Evolutionary conservation across 2,113 vertebrate species (phyloP).

Genomic region (Alligator mississippiensis): DNA sequence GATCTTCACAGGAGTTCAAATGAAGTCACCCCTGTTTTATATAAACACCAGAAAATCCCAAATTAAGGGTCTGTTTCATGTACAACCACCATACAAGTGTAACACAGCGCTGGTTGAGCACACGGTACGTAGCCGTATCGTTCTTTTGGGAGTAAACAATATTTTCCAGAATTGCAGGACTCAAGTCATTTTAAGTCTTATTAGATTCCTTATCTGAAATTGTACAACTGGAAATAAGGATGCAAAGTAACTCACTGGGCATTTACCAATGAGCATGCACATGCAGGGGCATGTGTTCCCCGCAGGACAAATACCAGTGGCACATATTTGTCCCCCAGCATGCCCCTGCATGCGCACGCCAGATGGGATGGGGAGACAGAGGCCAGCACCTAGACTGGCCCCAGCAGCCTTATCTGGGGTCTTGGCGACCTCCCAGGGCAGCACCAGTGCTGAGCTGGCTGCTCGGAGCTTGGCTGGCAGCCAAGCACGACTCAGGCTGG

Average conservation of each 20-base stretch:
- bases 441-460: too few species aligned
- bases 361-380: too few species aligned
- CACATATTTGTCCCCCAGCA: too few species aligned
- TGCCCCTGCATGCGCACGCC: too few species aligned
- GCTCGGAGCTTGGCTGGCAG: too few species aligned
- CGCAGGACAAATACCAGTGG: too few species aligned
- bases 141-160: neutral
- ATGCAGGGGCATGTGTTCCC: too few species aligned
- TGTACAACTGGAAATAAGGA: neutral
- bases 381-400: too few species aligned
- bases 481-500: too few species aligned
- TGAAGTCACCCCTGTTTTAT: neutral
- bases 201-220: neutral
- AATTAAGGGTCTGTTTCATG: neutral
- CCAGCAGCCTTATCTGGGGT: too few species aligned
- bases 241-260: neutral
- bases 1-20: neutral
- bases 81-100: neutral
- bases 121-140: neutral
- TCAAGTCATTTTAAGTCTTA: neutral
- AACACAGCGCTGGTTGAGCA: neutral
- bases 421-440: too few species aligned
- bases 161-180: neutral
- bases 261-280: too few species aligned
- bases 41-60: neutral